Base-by-base conservation (phyloP, 2,888 invertebrate species). In the Timema cristinae region DNA sequence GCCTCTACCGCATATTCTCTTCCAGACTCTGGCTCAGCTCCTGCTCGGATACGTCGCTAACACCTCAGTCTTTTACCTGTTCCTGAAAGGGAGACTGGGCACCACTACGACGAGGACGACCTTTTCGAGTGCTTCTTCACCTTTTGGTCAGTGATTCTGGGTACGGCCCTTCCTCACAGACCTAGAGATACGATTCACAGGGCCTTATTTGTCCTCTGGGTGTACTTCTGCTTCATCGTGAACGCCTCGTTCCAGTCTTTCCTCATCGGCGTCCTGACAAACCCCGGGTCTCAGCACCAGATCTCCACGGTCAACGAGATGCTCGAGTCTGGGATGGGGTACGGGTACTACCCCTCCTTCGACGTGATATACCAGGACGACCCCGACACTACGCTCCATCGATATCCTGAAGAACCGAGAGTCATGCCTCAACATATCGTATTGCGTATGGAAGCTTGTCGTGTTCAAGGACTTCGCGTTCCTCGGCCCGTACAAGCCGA, bases 1-100 rank as follows among this genome's bases (percentile, higher is more conserved):
- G 82, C 63, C 49, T 69, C 4, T 61, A 16, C 50, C 47, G 69
- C 10, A 54, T 61, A 11, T 69, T 69, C 47, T 59, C 49, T 15
- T 7, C 50, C 10, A 50, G 50, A 50, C 50, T 69, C 5, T 69
- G 69, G 69, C 8, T 69, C 8, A 32, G 13, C 6, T 69, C 47
- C 11, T 59, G 7, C 15, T 69, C 10, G 59, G 49, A 7, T 69
- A 61, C 10, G 50, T 69, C 9, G 10, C 32, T 50, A 11, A 61
- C 5, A 48, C 69, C 4, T 10, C 63, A 0, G 6, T 59, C 0
- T 47, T 61, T 7, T 69, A 50, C 50, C 9, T 15, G 9, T 10
- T 61, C 50, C 61, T 69, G 13, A 13, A 50, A 5, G n/a, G 10
- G 7, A 50, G 61, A 5, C 47, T 7, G 2, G 32, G 4, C 32